A percentile compares a stretch with the other conserved stretches of the same genome.
These are phyloP conservation scores for Chrysina gloriosa DNA, from an alignment of 2,888 invertebrate species.

Conservation along the genomic window DNA sequence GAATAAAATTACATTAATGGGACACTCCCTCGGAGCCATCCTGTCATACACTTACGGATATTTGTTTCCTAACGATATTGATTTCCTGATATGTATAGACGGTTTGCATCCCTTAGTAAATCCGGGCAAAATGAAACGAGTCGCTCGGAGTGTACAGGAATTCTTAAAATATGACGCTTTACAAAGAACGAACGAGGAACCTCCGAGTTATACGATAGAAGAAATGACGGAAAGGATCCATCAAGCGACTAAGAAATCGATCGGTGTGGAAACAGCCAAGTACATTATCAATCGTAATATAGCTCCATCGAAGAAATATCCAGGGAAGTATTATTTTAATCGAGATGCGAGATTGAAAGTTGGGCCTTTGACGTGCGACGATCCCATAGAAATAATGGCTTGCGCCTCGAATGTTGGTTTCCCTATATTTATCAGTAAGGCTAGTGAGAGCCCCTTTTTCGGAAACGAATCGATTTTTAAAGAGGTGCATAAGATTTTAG, in stretches of 20 bases:
- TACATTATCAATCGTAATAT: conserved; percentile 66
- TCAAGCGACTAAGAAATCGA: conserved; percentile 50
- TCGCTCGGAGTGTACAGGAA: conserved; percentile 64
- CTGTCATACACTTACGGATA: conserved; percentile 71
- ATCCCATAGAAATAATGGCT: conserved; percentile 69
- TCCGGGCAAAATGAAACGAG: conserved; percentile 62
- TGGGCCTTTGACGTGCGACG: conserved; percentile 66
- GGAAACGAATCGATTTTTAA: conserved; percentile 34
- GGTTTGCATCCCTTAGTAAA: conserved; percentile 61
- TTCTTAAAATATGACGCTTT: conserved; percentile 63
- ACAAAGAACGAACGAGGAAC: conserved; percentile 62
- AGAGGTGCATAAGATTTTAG: conserved; percentile 64
- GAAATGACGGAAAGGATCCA: conserved; percentile 70
- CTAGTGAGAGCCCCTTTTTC: conserved; percentile 51
- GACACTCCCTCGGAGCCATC: conserved; percentile 76
- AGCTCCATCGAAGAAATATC: conserved; percentile 66
- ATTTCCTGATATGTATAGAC: conserved; percentile 69
- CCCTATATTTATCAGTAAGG: conserved; percentile 75
- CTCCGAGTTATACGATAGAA: conserved; percentile 71
- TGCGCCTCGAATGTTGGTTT: conserved; percentile 70
- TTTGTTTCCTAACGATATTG: conserved; percentile 70
- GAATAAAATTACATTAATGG: conserved; percentile 74
- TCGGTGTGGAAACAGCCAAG: conserved; percentile 52
- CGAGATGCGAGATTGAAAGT: conserved; percentile 73
- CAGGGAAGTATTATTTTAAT: conserved; percentile 71